Conservation (phyloP, 2,888 invertebrate genomes). For the Limnephilus rhombicus region DNA sequence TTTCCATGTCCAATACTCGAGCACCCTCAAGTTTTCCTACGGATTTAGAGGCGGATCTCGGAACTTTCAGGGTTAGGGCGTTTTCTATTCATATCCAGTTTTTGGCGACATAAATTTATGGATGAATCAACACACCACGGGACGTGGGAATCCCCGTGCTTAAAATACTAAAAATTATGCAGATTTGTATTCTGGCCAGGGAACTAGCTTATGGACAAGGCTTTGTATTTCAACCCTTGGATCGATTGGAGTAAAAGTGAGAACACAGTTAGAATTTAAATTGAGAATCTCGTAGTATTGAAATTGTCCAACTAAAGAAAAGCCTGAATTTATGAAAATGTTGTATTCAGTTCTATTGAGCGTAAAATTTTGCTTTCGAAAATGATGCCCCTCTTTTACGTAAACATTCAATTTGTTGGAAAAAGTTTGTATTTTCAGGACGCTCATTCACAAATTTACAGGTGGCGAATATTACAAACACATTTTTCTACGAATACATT, state of each 20-base stretch:
- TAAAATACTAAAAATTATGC: neutral
- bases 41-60: neutral
- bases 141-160: neutral
- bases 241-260: slow-evolving; percentile 15
- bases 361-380: neutral
- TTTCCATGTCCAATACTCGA: neutral
- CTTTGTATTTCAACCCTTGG: neutral
- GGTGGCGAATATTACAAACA: slow-evolving; percentile 2
- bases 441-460: slow-evolving; percentile 15
- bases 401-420: neutral
- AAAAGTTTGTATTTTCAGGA: neutral
- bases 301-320: neutral
- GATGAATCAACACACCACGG: neutral
- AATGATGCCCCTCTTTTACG: neutral
- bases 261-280: neutral
- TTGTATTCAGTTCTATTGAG: neutral
- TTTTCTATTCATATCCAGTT: neutral
- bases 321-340: neutral
- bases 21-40: neutral
- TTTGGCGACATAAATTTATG: neutral
- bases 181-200: neutral
- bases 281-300: neutral
- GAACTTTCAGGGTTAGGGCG: neutral
- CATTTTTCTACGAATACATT: neutral
- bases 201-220: neutral